These are phyloP conservation scores for Myripristis murdjan DNA, from an alignment of 2,797 vertebrate genomes.

Conservation along the genomic window DNA sequence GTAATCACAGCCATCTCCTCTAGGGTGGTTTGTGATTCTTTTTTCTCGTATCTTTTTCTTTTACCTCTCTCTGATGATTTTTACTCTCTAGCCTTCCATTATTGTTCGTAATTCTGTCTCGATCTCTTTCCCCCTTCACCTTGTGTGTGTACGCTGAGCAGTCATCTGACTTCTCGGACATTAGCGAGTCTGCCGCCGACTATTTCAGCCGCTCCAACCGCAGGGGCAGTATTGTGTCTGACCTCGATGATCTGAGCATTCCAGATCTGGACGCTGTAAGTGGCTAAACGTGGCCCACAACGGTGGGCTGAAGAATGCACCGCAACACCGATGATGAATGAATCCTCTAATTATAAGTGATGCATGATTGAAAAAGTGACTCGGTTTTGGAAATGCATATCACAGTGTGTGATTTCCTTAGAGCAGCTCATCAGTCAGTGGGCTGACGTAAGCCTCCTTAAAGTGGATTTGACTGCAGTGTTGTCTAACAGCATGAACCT, in stretches of 20 bases:
- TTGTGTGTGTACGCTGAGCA: conserved; percentile 68
- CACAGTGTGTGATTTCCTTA: conserved; percentile 1
- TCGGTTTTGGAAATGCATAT: conserved; percentile 34
- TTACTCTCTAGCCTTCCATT: conserved; percentile 21
- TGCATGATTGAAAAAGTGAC: conserved; percentile 54
- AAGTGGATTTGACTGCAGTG: conserved; percentile 8
- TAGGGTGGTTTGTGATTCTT: conserved; percentile 14
- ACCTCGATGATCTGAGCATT: conserved; percentile 91
- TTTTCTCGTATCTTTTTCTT: conserved; percentile 16
- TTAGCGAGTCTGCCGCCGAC: conserved; percentile 94
- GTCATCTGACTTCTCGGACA: conserved; percentile 92
- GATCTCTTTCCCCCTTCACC: conserved; percentile 34
- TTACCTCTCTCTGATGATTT: conserved; percentile 10
- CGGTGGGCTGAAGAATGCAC: conserved; percentile 41
- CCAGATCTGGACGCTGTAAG: conserved; percentile 93
- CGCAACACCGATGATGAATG: conserved; percentile 28
- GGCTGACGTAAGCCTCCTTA: not conserved
- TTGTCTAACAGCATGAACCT: conserved; percentile 49
- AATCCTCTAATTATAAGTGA: conserved; percentile 4
- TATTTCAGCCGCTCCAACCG: conserved; percentile 96
- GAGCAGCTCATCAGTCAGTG: not conserved
- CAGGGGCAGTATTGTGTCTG: conserved; percentile 94
- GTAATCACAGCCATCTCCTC: not conserved
- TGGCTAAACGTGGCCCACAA: conserved; percentile 58
- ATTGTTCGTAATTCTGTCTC: conserved; percentile 46